Percentiles rank a stretch among this genome's conserved stretches.
Conservation (phyloP, 2,888 invertebrate species). For the Trissoscelio sp. region DNA sequence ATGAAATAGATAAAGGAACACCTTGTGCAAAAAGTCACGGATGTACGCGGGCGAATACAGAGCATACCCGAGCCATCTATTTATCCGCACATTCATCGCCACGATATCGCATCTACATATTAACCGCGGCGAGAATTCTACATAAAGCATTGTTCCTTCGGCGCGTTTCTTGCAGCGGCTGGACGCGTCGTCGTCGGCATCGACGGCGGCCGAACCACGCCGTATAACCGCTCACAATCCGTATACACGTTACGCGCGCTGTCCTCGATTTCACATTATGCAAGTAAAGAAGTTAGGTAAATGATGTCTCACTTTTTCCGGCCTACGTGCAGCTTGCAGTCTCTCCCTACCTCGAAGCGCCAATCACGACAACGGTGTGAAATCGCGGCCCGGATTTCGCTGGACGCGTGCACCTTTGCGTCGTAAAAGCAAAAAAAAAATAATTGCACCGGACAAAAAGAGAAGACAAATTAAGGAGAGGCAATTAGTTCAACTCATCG, state of each 20-base stretch:
- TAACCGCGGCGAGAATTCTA: conserved; percentile 54
- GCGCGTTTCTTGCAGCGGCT: conserved; percentile 43
- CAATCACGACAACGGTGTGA: conserved; percentile 75
- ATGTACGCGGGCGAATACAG: conserved; percentile 42
- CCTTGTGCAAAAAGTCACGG: conserved; percentile 54
- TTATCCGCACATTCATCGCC: conserved; percentile 59
- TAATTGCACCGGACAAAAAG: conserved; percentile 19
- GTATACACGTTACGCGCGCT: conserved; percentile 44
- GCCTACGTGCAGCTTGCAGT: conserved; percentile 73
- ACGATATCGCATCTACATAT: conserved; percentile 67
- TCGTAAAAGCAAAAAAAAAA: conserved; percentile 4
- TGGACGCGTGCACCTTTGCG: conserved; percentile 56
- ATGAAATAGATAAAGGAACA: conserved; percentile 49
- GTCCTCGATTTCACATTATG: conserved; percentile 70
- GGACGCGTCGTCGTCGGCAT: conserved; percentile 33
- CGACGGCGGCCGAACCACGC: conserved; percentile 34
- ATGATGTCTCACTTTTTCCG: conserved; percentile 76
- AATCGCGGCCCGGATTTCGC: conserved; percentile 72
- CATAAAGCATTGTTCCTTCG: conserved; percentile 61
- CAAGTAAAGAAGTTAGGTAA: conserved; percentile 67
- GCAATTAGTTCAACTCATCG: conserved; percentile 46
- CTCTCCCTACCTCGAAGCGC: conserved; percentile 73
- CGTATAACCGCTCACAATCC: conserved; percentile 35
- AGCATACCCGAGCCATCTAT: conserved; percentile 49
- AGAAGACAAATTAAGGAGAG: conserved; percentile 37